Evolutionary conservation across 2,113 vertebrate species (phyloP), one percentile per base, ranked within the genome.

Genomic region (Gnathonemus echidnorhynchus): DNA sequence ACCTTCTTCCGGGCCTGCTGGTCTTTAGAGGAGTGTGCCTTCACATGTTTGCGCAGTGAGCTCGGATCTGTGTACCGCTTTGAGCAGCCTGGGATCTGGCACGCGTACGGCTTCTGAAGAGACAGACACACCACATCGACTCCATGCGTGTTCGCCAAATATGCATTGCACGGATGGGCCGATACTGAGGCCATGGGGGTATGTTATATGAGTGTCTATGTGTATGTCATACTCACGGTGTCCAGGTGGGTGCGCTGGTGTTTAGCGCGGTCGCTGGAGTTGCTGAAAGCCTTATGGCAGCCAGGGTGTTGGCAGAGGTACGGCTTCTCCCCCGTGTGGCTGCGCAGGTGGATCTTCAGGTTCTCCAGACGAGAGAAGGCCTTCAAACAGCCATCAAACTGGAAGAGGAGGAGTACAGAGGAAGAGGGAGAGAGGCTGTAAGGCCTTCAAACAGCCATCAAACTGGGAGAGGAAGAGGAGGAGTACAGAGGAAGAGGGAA

Each of bases 1-100:
- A 99, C 98, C 97, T 99, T 99, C 95, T 99, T 99, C 91, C 97
- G 95, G 89, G 96, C 95, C 92, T 99, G 98, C 90, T 97, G 97
- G 90, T 99, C 97, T 96, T 97, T 97, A 90, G 95, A 96, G 56
- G 97, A 97, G 94, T 99, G 98, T 42, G 98, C 97, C 94, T 99
- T 99, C 92, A 99, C 95, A 2, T 99, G 98, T 91, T 99, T 99
- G 93, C 98, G 96, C 91, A 99, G 93, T 88, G 98, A 99, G 95
- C 98, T 99, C 89, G 98, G 98, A 92, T 99, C 98, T 87, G 98
- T 99, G 93, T 99, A 99, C 74, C 98, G 96, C 93, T 99, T 99
- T 86, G 93, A 93, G 92, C 98, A 99, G 92, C 98, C 98, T 49
- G 97, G 97, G 93, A 99, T 96, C 95, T 99, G 98, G 95, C 98